Evolutionary conservation across 2,888 invertebrate species (phyloP).

Genomic region (Limnephilus auricula): DNA sequence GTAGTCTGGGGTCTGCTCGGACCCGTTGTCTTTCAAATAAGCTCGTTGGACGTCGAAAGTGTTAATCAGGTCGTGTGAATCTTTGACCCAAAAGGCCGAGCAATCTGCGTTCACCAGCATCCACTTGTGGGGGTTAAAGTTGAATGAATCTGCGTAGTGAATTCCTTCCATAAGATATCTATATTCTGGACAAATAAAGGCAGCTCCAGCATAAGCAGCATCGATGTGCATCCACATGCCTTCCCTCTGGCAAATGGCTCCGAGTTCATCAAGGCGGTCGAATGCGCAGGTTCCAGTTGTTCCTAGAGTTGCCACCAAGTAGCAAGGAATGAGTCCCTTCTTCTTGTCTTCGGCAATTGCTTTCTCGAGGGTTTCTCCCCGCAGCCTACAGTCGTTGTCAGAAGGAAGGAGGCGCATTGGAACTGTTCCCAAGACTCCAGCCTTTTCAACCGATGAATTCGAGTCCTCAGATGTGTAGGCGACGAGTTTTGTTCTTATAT

Average conservation of each 20-base stretch:
- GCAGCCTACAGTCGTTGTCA: conserved; percentile 82
- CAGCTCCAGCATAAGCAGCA: conserved; percentile 96
- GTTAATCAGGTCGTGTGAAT: conserved; percentile 87
- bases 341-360: conserved; percentile 87
- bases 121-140: conserved; percentile 98
- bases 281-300: conserved; percentile 93
- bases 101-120: conserved; percentile 96
- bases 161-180: conserved; percentile 86
- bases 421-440: conserved; percentile 88
- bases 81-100: conserved; percentile 93
- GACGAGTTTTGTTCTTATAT: conserved; percentile 83
- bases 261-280: conserved; percentile 91
- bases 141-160: conserved; percentile 91
- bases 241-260: conserved; percentile 86
- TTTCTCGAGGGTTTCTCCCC: conserved; percentile 81
- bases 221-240: conserved; percentile 96
- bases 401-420: conserved; percentile 84
- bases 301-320: conserved; percentile 90
- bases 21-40: conserved; percentile 87
- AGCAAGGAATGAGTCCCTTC: conserved; percentile 91
- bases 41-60: conserved; percentile 95
- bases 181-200: conserved; percentile 95
- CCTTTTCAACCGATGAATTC: conserved; percentile 93
- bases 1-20: conserved; percentile 79
- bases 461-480: conserved; percentile 93